Conservation (phyloP, 2,888 invertebrate genomes). For the Stenoptilia bipunctidactyla region DNA sequence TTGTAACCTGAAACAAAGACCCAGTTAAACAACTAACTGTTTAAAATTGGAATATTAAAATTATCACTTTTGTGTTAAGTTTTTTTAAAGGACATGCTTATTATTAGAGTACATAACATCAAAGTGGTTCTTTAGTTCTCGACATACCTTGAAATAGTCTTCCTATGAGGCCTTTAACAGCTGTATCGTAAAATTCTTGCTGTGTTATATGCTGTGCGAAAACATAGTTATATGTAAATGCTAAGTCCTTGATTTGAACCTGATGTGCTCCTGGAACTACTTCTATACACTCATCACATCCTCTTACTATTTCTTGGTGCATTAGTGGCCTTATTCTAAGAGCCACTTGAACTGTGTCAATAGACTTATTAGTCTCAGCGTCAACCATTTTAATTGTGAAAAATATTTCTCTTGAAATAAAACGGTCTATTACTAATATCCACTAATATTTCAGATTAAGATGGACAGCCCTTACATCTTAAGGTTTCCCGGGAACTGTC, state of each 20-base stretch:
- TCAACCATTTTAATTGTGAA: constrained; percentile 39
- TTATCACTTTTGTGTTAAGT: too few relatives aligned
- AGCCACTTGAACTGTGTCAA: constrained; percentile 81
- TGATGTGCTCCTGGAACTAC: constrained; percentile 74
- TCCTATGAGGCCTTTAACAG: constrained; percentile 78
- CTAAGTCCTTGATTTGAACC: constrained; percentile 78
- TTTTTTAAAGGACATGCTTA: too few relatives aligned
- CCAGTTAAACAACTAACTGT: too few relatives aligned
- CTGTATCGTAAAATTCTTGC: constrained; percentile 78
- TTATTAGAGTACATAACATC: too few relatives aligned
- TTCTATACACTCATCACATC: constrained; percentile 81
- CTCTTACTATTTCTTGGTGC: constrained; percentile 77
- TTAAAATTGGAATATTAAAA: too few relatives aligned
- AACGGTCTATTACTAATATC: constrained; percentile 4
- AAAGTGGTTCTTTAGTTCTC: too few relatives aligned
- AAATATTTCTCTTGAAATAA: not conserved
- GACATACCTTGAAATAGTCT: constrained; percentile 86
- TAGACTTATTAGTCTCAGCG: constrained; percentile 35
- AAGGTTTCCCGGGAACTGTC: constrained; percentile 15
- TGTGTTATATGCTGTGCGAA: constrained; percentile 80
- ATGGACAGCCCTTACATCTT: constrained; percentile 10
- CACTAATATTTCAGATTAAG: constrained; percentile 3
- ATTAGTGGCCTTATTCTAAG: constrained; percentile 86
- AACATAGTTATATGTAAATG: constrained; percentile 88
- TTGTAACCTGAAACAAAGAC: constrained; percentile 83